phyloP scores from a whole-genome alignment of 1,140 invertebrate species.

The Trichonephila inaurata region DNA sequence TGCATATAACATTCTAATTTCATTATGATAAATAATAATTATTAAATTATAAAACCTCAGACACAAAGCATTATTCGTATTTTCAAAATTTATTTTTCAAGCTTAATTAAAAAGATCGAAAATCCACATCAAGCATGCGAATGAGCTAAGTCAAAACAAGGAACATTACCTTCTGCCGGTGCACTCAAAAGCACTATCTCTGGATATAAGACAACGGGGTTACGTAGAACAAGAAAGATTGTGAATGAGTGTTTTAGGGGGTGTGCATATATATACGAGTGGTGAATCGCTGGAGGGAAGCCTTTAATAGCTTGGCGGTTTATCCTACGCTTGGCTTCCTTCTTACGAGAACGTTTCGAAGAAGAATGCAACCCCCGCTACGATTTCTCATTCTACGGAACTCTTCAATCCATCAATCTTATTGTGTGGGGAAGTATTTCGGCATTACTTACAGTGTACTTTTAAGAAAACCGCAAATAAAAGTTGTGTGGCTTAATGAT shows the following conservation, averaged over 20 bases:
- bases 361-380: not conserved
- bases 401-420: not conserved
- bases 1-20: too few relatives aligned
- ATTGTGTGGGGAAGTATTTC: not conserved
- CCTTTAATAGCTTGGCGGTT: constrained; percentile 45
- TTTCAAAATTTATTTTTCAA: too few relatives aligned
- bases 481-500: too few relatives aligned
- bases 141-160: not conserved
- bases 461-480: too few relatives aligned
- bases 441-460: not conserved
- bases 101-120: too few relatives aligned
- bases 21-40: too few relatives aligned
- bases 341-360: not conserved
- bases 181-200: not conserved
- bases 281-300: not conserved
- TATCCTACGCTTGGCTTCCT: constrained; percentile 21
- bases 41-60: too few relatives aligned
- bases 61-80: too few relatives aligned
- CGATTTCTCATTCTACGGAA: not conserved
- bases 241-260: constrained; percentile 44
- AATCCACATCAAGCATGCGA: not conserved
- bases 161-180: not conserved
- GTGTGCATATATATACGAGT: constrained; percentile 40
- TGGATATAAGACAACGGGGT: not conserved
- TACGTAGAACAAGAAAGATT: constrained; percentile 37